Evolutionary conservation across 2,113 vertebrate genomes (phyloP).

Genomic region (Piprites chloris): DNA sequence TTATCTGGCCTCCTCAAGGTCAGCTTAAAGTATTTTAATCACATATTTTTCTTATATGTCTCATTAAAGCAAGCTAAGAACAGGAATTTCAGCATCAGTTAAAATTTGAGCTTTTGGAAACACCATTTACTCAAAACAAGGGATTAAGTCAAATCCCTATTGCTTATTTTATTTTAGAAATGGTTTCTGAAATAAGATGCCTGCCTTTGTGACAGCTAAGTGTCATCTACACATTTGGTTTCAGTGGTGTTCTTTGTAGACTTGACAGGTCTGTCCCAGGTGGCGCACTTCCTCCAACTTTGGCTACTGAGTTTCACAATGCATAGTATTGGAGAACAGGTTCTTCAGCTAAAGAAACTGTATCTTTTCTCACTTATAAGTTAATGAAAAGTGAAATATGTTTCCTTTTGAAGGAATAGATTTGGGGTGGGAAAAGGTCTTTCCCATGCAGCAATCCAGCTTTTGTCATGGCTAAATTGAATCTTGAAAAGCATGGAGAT

Average conservation of each 20-base stretch:
- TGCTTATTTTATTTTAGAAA: background rate
- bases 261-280: background rate
- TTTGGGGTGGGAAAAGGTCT: background rate
- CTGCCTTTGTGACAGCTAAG: background rate
- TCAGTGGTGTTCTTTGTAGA: background rate
- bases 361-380: background rate
- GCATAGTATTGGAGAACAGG: background rate
- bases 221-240: background rate
- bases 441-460: background rate
- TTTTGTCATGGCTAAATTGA: background rate
- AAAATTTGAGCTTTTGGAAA: background rate
- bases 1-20: background rate
- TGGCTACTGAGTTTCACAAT: background rate
- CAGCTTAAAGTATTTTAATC: background rate
- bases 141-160: background rate
- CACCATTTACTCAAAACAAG: background rate
- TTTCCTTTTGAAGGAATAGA: background rate
- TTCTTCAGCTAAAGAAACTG: background rate
- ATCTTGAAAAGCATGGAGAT: background rate
- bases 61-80: background rate
- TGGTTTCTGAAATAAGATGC: background rate
- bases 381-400: background rate
- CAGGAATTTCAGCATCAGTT: background rate
- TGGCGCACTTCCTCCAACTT: background rate
- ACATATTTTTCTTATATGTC: background rate